Conservation (phyloP, 2,797 vertebrate genomes). For the Malurus splendens region DNA sequence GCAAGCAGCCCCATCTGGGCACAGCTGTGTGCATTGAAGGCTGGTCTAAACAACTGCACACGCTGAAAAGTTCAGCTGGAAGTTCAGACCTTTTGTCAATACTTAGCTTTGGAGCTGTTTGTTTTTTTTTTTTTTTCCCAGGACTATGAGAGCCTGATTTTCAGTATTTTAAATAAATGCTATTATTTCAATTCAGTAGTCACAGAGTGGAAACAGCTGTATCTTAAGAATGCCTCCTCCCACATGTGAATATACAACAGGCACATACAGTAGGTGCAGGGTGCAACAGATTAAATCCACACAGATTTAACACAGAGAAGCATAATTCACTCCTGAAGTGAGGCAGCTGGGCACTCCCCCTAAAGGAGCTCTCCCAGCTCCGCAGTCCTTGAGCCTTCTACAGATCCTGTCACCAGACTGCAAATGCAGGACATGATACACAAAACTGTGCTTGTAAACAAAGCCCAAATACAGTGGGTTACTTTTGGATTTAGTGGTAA, state of each 20-base stretch:
- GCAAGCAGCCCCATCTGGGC: not conserved
- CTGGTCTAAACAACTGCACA: not conserved
- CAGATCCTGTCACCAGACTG: not conserved
- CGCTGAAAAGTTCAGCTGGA: not conserved
- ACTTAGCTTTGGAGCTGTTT: not conserved
- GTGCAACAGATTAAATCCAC: rapidly evolving
- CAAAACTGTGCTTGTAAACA: not conserved
- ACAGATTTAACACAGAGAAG: not conserved
- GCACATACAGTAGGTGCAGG: rapidly evolving
- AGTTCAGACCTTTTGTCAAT: not conserved
- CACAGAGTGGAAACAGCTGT: rapidly evolving
- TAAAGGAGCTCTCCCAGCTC: not conserved
- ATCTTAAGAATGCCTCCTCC: not conserved
- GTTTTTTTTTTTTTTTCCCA: not conserved
- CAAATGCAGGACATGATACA: rapidly evolving
- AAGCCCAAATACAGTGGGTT: not conserved
- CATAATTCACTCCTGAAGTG: not conserved
- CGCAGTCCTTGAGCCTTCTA: rapidly evolving
- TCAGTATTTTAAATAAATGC: not conserved
- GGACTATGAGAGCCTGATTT: not conserved
- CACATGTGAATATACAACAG: not conserved
- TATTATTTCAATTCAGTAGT: not conserved
- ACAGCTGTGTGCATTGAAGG: not conserved
- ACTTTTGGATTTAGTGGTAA: not conserved
- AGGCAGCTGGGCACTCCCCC: not conserved